Percentiles rank a stretch among this genome's conserved stretches.
phyloP scores from a whole-genome alignment of 2,113 vertebrate species.

The Chrysochloris asiatica region DNA sequence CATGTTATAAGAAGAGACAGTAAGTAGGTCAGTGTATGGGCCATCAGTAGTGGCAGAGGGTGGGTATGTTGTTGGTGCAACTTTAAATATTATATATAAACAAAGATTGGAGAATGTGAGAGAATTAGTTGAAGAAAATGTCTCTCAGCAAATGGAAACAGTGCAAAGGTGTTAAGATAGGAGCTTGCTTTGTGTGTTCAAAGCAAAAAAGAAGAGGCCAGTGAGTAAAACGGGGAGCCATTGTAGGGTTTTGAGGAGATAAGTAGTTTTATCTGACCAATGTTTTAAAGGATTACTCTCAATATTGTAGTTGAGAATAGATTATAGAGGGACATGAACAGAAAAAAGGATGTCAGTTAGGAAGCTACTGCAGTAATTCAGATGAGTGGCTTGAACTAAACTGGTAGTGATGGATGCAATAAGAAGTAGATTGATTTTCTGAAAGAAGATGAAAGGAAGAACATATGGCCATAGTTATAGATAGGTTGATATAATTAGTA shows the following conservation, averaged over 20 bases:
- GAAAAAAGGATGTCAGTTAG: neutral
- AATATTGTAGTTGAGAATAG: neutral
- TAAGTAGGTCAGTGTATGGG: neutral
- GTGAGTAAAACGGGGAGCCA: neutral
- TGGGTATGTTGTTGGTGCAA: no score
- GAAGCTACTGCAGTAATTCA: no score
- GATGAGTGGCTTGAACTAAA: neutral
- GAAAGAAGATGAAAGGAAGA: neutral
- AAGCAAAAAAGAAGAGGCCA: neutral
- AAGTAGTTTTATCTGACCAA: neutral
- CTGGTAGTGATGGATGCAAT: neutral
- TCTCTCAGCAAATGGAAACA: neutral
- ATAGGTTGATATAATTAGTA: neutral
- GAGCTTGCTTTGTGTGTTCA: neutral
- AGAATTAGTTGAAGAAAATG: neutral
- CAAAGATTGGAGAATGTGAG: neutral
- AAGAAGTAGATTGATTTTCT: neutral
- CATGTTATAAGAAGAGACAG: neutral
- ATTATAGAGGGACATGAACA: neutral
- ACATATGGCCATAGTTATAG: neutral
- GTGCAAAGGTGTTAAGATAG: neutral
- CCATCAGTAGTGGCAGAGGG: neutral
- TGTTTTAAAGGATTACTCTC: neutral
- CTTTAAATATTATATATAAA: neutral
- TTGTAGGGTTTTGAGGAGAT: no score